phyloP scores from a whole-genome alignment of 2,888 invertebrate genomes.

The Aquatica leii region DNA sequence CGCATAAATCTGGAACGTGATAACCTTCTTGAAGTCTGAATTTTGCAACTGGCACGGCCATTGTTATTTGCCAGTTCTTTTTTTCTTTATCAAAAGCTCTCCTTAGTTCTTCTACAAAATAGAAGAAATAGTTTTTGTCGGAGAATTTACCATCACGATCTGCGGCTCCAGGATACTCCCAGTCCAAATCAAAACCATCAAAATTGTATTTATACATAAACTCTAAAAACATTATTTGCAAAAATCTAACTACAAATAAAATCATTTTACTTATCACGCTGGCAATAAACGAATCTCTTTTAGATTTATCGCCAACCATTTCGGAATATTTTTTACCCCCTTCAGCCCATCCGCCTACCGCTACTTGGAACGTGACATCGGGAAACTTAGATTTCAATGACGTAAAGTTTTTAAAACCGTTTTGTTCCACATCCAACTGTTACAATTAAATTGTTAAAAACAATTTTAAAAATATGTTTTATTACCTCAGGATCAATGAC shows the following conservation, averaged over 20 bases:
- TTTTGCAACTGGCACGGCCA: slow-evolving; percentile 88
- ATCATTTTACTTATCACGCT: slow-evolving; percentile 72
- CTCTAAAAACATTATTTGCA: slow-evolving; percentile 59
- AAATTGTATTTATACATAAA: slow-evolving; percentile 81
- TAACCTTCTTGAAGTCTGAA: slow-evolving; percentile 89
- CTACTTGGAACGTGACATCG: slow-evolving; percentile 77
- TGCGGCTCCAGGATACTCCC: slow-evolving; percentile 91
- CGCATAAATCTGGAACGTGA: slow-evolving; percentile 88
- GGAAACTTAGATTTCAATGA: slow-evolving; percentile 75
- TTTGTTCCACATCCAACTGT: slow-evolving; percentile 76
- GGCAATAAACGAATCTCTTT: slow-evolving; percentile 74
- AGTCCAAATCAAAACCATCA: slow-evolving; percentile 88
- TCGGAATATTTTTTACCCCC: slow-evolving; percentile 88
- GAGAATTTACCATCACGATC: slow-evolving; percentile 85
- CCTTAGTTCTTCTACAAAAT: slow-evolving; percentile 81
- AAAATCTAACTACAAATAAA: not conserved
- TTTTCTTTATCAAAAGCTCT: slow-evolving; percentile 79
- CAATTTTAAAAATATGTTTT: not conserved
- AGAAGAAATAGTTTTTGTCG: slow-evolving; percentile 85
- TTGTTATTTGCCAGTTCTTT: slow-evolving; percentile 86
- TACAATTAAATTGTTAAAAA: not conserved
- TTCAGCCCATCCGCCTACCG: slow-evolving; percentile 92
- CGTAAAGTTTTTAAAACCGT: slow-evolving; percentile 83
- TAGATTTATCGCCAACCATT: slow-evolving; percentile 76
- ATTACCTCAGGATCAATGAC: slow-evolving; percentile 82